Conservation (phyloP, 2,113 vertebrate species). For the Trematomus loennbergii region DNA sequence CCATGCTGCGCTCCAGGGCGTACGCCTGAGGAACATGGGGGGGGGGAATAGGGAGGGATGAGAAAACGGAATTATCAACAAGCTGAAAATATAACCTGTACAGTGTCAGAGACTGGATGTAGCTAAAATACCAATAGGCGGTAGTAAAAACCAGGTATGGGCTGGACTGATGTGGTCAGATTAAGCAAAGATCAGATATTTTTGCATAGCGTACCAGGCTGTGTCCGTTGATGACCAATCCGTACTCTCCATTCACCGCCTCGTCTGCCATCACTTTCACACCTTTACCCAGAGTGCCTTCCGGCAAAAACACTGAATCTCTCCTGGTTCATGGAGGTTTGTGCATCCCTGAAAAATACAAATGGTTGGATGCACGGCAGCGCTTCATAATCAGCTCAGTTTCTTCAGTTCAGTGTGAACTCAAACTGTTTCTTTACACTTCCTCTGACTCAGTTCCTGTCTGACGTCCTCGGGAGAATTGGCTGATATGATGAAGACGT, state of each 20-base stretch:
- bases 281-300: slow-evolving; percentile 63
- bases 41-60: background rate
- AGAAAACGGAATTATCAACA: background rate
- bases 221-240: slow-evolving; percentile 93
- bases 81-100: background rate
- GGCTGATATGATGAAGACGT: slow-evolving; percentile 88
- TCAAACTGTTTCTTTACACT: rapidly evolving
- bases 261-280: slow-evolving; percentile 85
- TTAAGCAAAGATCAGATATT: background rate
- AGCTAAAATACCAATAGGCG: background rate
- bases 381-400: background rate
- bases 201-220: slow-evolving; percentile 90
- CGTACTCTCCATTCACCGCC: slow-evolving; percentile 86
- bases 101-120: background rate
- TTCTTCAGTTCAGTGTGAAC: background rate
- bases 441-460: slow-evolving; percentile 88
- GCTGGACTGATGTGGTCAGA: too few species aligned
- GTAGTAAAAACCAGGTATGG: background rate
- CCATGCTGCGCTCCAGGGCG: slow-evolving; percentile 88
- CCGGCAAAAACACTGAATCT: slow-evolving; percentile 71
- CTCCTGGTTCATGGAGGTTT: slow-evolving; percentile 85
- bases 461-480: slow-evolving; percentile 82
- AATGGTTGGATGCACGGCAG: background rate
- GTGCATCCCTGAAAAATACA: slow-evolving; percentile 82
- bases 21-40: slow-evolving; percentile 83